These are phyloP conservation scores for Diceros bicornis DNA, from an alignment of 2,797 vertebrate genomes.

Conservation along the genomic window DNA sequence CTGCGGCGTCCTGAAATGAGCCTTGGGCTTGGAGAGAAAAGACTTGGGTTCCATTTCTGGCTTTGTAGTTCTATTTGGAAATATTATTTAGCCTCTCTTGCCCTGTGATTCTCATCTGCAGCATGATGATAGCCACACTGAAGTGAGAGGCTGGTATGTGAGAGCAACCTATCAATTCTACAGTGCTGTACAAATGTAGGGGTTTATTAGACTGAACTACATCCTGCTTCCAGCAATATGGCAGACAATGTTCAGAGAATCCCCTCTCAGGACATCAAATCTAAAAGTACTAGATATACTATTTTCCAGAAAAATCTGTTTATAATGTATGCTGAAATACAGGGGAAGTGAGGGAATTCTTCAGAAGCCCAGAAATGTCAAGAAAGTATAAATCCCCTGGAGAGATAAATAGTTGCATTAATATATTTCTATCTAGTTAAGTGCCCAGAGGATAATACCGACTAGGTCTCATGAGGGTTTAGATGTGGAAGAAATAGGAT, in stretches of 20 bases:
- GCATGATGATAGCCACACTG: background rate
- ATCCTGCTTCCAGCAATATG: background rate
- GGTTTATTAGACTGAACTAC: background rate
- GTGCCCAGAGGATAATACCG: background rate
- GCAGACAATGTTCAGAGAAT: background rate
- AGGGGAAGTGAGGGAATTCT: background rate
- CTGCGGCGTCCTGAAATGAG: background rate
- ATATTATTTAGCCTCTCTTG: background rate
- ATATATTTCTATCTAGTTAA: background rate
- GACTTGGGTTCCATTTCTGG: background rate
- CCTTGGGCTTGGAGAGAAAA: background rate
- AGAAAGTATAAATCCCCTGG: background rate
- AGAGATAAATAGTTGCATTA: background rate
- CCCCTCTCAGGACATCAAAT: background rate
- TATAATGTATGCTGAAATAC: background rate
- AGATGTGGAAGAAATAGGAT: background rate
- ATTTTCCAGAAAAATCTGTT: background rate
- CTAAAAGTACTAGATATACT: background rate
- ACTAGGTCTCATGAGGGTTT: background rate
- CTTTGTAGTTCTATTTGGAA: background rate
- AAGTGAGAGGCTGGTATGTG: background rate
- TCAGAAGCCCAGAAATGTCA: slow-evolving; percentile 40
- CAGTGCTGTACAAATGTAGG: background rate
- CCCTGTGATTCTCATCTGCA: background rate
- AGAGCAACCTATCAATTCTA: background rate